A percentile compares a stretch with the other conserved stretches of the same genome.
Evolutionary conservation across 2,113 vertebrate species (phyloP).

Genomic region (Zapornia atra): DNA sequence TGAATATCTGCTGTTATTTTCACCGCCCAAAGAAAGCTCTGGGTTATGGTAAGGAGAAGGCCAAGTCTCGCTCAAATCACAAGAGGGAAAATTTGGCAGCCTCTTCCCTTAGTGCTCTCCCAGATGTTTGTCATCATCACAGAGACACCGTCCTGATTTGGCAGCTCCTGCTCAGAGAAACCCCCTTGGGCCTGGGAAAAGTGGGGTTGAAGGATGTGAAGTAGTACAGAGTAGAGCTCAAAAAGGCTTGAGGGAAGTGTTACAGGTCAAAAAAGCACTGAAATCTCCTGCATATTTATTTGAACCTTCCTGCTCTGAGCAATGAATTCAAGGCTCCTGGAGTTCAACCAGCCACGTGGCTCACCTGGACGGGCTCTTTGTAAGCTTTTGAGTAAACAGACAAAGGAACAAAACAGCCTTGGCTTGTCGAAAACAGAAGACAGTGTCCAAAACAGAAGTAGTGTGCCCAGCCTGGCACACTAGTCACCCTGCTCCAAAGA

Average conservation of each 20-base stretch:
- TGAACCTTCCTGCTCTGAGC: not conserved
- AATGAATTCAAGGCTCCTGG: not conserved
- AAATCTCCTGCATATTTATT: not conserved
- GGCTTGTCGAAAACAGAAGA: not conserved
- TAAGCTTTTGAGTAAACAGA: not conserved
- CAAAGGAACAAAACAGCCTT: not conserved
- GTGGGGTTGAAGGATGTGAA: not conserved
- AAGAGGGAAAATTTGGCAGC: conserved; percentile 3
- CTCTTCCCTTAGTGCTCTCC: not conserved
- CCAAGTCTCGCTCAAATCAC: not conserved
- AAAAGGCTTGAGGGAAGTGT: not conserved
- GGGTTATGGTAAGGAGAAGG: not conserved
- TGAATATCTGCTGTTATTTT: not conserved
- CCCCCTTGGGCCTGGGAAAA: not conserved
- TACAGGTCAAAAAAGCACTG: not conserved
- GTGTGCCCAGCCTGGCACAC: not conserved
- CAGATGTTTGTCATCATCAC: conserved; percentile 1
- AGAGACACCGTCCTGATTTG: not conserved
- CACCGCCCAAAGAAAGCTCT: not conserved
- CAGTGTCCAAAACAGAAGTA: not conserved
- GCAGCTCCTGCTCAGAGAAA: not conserved
- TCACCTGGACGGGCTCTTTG: not conserved
- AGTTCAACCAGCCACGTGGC: not conserved
- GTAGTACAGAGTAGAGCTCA: not conserved
- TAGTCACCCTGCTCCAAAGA: not conserved